phyloP scores from a whole-genome alignment of 2,888 invertebrate genomes.

The Lutraria lutraria region DNA sequence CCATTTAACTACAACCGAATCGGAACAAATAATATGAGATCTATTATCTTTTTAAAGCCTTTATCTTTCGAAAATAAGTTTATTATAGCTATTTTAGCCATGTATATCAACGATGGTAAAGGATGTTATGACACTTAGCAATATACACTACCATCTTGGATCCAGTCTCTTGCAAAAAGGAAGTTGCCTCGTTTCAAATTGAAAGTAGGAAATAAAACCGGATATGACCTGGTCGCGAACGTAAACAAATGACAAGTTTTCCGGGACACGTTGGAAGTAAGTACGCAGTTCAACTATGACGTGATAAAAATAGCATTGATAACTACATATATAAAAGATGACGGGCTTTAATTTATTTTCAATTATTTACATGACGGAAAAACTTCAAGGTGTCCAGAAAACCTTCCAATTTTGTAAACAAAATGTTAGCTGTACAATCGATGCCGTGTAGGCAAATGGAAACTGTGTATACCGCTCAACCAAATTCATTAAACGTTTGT shows the following conservation, averaged over 20 bases:
- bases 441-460: conserved; percentile 42
- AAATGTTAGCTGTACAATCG: conserved; percentile 47
- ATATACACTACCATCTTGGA: conserved; percentile 66
- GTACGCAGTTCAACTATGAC: conserved; percentile 46
- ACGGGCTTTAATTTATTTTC: not conserved
- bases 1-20: not conserved
- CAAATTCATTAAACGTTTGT: conserved; percentile 24
- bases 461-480: conserved; percentile 47
- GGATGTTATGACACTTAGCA: conserved; percentile 21
- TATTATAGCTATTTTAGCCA: not conserved
- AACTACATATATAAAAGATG: conserved; percentile 41
- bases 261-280: conserved; percentile 77
- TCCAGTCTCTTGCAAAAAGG: conserved; percentile 71
- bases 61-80: no score
- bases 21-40: not conserved
- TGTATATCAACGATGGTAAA: not conserved
- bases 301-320: conserved; percentile 47
- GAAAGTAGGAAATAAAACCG: conserved; percentile 51
- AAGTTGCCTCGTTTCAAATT: conserved; percentile 66
- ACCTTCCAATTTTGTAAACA: not conserved
- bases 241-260: conserved; percentile 64
- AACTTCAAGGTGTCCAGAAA: not conserved
- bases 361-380: not conserved
- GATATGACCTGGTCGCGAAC: conserved; percentile 56
- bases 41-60: not conserved